Conservation (phyloP, 2,888 invertebrate genomes). For the Syritta pipiens region DNA sequence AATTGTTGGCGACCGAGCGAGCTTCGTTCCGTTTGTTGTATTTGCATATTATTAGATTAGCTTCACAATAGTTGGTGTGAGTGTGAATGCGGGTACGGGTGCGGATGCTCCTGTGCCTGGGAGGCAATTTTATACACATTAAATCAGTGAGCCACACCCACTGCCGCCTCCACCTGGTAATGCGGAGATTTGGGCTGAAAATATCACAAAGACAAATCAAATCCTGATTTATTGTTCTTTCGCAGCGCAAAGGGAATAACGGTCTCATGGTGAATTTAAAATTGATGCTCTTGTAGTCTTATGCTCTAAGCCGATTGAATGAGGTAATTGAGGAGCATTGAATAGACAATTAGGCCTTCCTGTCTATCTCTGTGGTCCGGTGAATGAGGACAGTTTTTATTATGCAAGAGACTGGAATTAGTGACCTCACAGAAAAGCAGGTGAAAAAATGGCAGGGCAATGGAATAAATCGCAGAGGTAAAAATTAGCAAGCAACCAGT, state of each 20-base stretch:
- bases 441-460: no score
- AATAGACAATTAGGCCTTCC: neutral
- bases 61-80: neutral
- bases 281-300: neutral
- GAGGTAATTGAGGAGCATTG: slow-evolving; percentile 15
- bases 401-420: no score
- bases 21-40: slow-evolving; percentile 9
- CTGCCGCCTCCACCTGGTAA: slow-evolving; percentile 14
- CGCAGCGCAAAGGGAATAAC: neutral
- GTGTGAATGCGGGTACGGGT: no score
- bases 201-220: slow-evolving; percentile 28
- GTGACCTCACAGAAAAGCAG: no score
- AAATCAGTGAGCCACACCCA: slow-evolving; percentile 3
- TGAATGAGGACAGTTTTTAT: no score
- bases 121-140: slow-evolving; percentile 26
- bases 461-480: no score
- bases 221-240: slow-evolving; percentile 53
- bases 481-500: no score
- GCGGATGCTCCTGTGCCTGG: neutral
- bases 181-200: slow-evolving; percentile 5
- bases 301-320: slow-evolving; percentile 12
- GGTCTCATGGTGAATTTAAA: neutral
- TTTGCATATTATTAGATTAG: slow-evolving; percentile 44
- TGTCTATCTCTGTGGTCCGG: no score
- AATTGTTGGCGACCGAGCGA: slow-evolving; percentile 30